A percentile compares a stretch with the other conserved stretches of the same genome.
phyloP scores from a whole-genome alignment of 2,113 vertebrate genomes.

The Atractosteus spatula region DNA sequence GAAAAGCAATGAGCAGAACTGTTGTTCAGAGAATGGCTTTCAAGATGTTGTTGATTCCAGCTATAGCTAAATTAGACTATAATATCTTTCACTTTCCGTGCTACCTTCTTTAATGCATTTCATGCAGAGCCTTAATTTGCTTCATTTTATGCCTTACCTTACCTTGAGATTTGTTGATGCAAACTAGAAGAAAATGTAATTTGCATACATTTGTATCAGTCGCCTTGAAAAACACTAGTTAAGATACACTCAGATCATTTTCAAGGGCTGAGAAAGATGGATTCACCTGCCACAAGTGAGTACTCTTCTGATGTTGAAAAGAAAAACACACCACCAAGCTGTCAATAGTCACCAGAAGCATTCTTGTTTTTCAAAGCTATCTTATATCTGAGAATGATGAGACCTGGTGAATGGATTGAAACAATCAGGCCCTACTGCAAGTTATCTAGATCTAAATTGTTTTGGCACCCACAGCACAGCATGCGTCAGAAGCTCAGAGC shows the following conservation, averaged over 20 bases:
- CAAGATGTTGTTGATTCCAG: neutral
- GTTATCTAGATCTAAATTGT: conserved; percentile 27
- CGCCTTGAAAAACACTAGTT: conserved; percentile 39
- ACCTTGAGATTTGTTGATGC: conserved; percentile 48
- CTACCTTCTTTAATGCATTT: conserved; percentile 13
- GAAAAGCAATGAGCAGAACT: neutral
- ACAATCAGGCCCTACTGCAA: conserved; percentile 16
- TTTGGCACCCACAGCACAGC: conserved; percentile 20
- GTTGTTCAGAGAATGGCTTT: neutral
- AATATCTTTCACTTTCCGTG: neutral
- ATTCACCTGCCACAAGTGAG: conserved; percentile 21
- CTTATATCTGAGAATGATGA: conserved; percentile 1
- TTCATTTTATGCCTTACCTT: conserved; percentile 45
- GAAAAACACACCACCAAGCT: conserved; percentile 1
- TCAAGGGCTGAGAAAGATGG: conserved; percentile 24
- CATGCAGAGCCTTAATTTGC: conserved; percentile 30
- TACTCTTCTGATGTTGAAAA: neutral
- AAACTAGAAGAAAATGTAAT: conserved; percentile 41
- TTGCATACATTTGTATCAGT: conserved; percentile 46
- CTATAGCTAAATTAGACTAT: neutral
- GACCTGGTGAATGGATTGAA: conserved; percentile 20
- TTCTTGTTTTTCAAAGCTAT: conserved; percentile 6
- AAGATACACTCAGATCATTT: conserved; percentile 39
- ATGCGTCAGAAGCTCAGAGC: conserved; percentile 25
- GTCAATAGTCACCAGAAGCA: conserved; percentile 25